phyloP scores from a whole-genome alignment of 2,113 vertebrate species.

The Anoplopoma fimbria region DNA sequence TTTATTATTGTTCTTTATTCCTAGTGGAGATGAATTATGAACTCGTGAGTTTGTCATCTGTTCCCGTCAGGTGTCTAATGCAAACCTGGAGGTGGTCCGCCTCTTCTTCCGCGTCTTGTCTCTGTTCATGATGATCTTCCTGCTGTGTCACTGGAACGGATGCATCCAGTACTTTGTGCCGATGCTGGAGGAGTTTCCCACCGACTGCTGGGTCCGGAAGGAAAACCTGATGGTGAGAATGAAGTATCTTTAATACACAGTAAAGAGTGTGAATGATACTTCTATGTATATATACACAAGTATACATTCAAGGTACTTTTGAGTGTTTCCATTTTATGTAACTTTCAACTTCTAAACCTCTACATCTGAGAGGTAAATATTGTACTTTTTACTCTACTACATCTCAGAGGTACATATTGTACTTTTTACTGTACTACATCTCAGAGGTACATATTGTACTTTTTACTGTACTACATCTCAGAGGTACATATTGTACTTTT shows the following conservation, averaged over 20 bases:
- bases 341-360: too few species aligned
- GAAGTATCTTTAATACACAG: not conserved
- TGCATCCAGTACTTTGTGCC: slow-evolving; percentile 87
- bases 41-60: not conserved
- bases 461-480: too few species aligned
- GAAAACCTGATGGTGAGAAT: slow-evolving; percentile 82
- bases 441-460: too few species aligned
- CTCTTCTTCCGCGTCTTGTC: slow-evolving; percentile 79
- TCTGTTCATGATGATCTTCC: slow-evolving; percentile 83
- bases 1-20: too few species aligned
- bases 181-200: slow-evolving; percentile 83
- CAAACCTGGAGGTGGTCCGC: slow-evolving; percentile 80
- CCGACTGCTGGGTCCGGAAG: slow-evolving; percentile 82
- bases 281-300: not conserved
- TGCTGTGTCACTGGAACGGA: slow-evolving; percentile 86
- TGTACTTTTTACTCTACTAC: too few species aligned
- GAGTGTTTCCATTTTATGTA: too few species aligned
- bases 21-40: too few species aligned
- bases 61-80: slow-evolving; percentile 77
- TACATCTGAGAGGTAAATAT: too few species aligned
- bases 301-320: not conserved
- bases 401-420: not conserved
- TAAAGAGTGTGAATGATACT: not conserved
- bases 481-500: too few species aligned
- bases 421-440: not conserved